phyloP scores from a whole-genome alignment of 2,113 vertebrate genomes.

The Edolisoma coerulescens region DNA sequence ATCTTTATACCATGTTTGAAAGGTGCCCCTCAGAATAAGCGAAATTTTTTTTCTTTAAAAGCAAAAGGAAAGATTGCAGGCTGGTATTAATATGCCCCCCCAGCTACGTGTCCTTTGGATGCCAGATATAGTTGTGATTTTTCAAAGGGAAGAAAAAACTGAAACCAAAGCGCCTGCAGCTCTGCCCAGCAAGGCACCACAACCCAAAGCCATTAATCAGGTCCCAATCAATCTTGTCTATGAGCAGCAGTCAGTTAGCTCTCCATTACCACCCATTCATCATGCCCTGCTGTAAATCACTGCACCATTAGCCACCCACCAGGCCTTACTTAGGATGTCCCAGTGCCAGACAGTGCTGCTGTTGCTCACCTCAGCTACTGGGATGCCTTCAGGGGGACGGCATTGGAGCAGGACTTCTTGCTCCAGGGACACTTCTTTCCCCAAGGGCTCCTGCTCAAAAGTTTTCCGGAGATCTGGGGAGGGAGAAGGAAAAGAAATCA shows the following conservation, averaged over 20 bases:
- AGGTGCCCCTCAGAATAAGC: not conserved
- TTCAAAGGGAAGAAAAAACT: constrained; percentile 34
- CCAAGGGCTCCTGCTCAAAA: constrained; percentile 93
- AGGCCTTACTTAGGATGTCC: not conserved
- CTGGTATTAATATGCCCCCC: not conserved
- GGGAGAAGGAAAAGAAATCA: not conserved
- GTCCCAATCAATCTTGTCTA: constrained; percentile 61
- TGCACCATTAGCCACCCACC: constrained; percentile 51
- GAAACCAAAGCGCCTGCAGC: constrained; percentile 21
- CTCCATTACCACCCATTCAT: constrained; percentile 64
- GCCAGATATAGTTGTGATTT: not conserved
- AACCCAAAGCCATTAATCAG: constrained; percentile 70
- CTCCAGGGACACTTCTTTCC: constrained; percentile 92
- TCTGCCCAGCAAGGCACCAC: constrained; percentile 59
- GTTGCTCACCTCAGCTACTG: constrained; percentile 86
- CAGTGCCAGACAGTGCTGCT: not conserved
- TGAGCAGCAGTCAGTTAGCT: constrained; percentile 65
- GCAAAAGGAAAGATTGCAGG: not conserved
- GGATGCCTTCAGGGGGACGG: constrained; percentile 93
- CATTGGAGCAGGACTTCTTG: constrained; percentile 95
- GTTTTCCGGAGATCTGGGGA: constrained; percentile 88
- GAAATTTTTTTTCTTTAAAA: not conserved
- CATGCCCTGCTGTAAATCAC: constrained; percentile 44
- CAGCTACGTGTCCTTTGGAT: not conserved
- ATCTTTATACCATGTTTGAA: not conserved